A percentile compares a stretch with the other conserved stretches of the same genome.
Evolutionary conservation across 1,140 invertebrate genomes (phyloP).

Genomic region (Aphelinus certus): DNA sequence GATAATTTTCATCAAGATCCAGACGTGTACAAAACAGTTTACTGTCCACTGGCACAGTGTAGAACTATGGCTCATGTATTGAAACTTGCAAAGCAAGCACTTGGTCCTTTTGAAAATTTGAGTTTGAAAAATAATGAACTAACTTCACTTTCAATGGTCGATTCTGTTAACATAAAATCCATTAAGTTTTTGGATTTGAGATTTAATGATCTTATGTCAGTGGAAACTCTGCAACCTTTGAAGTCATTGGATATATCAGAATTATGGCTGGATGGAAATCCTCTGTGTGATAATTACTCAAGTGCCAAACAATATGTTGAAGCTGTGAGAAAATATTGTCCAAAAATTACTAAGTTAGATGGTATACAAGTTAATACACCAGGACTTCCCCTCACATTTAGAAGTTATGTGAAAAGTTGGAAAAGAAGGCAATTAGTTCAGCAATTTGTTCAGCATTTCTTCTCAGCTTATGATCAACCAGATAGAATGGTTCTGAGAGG

Average conservation of each 20-base stretch:
- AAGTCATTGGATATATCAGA: constrained; percentile 50
- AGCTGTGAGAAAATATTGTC: constrained; percentile 53
- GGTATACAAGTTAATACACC: constrained; percentile 47
- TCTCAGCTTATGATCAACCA: constrained; percentile 54
- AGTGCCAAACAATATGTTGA: constrained; percentile 53
- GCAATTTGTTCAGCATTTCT: constrained; percentile 60
- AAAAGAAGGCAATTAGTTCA: constrained; percentile 46
- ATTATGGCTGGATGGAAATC: constrained; percentile 61
- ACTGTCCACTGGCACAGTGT: constrained; percentile 63
- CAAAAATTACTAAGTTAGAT: constrained; percentile 53
- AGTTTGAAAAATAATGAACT: constrained; percentile 64
- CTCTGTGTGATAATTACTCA: constrained; percentile 61
- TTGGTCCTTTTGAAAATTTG: constrained; percentile 55
- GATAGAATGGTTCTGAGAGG: constrained; percentile 54
- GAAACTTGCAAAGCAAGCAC: constrained; percentile 58
- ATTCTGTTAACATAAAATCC: constrained; percentile 51
- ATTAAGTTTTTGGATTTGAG: constrained; percentile 62
- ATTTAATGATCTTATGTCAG: constrained; percentile 60
- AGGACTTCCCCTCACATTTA: constrained; percentile 47
- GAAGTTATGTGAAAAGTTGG: constrained; percentile 46
- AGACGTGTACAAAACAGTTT: constrained; percentile 60
- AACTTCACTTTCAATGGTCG: constrained; percentile 53
- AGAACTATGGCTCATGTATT: constrained; percentile 64
- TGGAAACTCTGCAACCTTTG: constrained; percentile 46
- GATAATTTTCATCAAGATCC: constrained; percentile 63